phyloP scores from a whole-genome alignment of 2,888 invertebrate species.

The Plebejus argus region DNA sequence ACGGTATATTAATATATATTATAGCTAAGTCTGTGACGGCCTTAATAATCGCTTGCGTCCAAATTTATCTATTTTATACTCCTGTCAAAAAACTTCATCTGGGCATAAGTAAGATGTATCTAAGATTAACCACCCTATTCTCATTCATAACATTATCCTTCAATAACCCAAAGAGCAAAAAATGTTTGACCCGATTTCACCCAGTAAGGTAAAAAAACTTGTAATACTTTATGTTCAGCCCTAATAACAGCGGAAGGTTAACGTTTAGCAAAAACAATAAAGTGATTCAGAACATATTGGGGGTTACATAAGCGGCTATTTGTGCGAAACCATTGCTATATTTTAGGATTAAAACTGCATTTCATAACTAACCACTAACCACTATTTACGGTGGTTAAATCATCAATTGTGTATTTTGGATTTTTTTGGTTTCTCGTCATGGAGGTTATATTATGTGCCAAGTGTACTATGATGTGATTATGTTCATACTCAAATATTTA shows the following conservation, averaged over 20 bases:
- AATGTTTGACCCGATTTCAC: conserved; percentile 6
- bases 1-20: too few relatives aligned
- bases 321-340: conserved; percentile 42
- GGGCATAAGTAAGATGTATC: background rate
- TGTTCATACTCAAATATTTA: too few relatives aligned
- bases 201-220: conserved; percentile 13
- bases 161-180: conserved; percentile 36
- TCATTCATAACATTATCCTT: conserved; percentile 33
- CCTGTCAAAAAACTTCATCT: background rate
- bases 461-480: too few relatives aligned
- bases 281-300: conserved; percentile 44
- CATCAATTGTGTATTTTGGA: too few relatives aligned
- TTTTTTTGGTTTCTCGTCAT: too few relatives aligned
- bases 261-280: conserved; percentile 45
- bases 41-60: too few relatives aligned
- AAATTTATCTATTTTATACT: too few relatives aligned
- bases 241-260: conserved; percentile 40
- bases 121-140: conserved; percentile 28
- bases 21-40: too few relatives aligned
- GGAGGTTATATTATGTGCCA: background rate
- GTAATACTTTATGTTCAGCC: conserved; percentile 33
- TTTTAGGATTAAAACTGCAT: conserved; percentile 34
- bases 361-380: background rate
- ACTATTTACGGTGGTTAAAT: background rate
- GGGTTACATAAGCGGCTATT: conserved; percentile 44